Base-by-base conservation (phyloP, 1,140 invertebrate species). In the Saccostrea cuccullata region DNA sequence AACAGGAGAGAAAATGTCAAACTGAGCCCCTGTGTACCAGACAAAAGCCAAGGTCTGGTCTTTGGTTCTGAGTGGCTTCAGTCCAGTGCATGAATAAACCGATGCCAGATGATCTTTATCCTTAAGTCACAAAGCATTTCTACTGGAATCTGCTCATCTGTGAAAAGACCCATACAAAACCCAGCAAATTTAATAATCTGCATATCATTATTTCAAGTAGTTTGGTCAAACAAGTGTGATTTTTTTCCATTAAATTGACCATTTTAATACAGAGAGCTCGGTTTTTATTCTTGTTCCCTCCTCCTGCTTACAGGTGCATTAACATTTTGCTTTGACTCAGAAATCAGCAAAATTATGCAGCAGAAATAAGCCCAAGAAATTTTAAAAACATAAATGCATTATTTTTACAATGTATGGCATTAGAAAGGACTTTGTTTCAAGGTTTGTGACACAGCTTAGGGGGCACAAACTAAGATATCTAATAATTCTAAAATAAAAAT, bases 171-270 rank as follows among this genome's bases (percentile, higher is more conserved):
- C 2, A 30, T 77, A 30, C 8, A 77, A 73, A 77, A 67, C 47
- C 13, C 26, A 30, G 9, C 70, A 77, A 77, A 77, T 77, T 77
- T 77, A 77, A 77, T 77, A 77, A 77, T 40, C 70, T 77, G 70
- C 23, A 36, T 36, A 77, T 77, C 70, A 77, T 77, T 36, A 77
- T 77, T 77, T 77, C 70, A 36, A 77, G 70, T 77, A 77, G 70
- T 77, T 77, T 77, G 70, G 15, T 11, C 70, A 77, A 77, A 77
- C 26, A 77, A 30, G 70, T 77, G 70, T 77, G 70, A 77, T 30
- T 77, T 9, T 26, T 77, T 36, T 77, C 47, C 26, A 77, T 77
- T 30, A 77, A 36, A 26, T 77, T 23, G 23, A 77, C 70, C 30
- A 77, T 30, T 30, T 77, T 26, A 36, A 17, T 30, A 77, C 30